A percentile compares a stretch with the other conserved stretches of the same genome.
These are phyloP conservation scores for Egretta garzetta DNA, from an alignment of 2,113 vertebrate genomes.

Conservation along the genomic window DNA sequence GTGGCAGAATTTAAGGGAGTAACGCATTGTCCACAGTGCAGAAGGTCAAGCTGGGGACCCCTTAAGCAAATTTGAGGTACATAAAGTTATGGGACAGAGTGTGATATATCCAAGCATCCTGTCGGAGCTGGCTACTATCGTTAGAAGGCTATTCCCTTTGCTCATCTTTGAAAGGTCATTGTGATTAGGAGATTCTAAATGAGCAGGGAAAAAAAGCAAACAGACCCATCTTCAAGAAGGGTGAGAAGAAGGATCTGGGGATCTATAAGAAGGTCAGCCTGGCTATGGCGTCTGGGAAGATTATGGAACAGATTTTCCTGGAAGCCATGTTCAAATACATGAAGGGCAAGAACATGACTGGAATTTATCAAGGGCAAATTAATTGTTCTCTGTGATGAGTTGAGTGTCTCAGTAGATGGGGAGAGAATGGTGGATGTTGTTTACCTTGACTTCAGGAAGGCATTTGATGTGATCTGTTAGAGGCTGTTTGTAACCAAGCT, in stretches of 20 bases:
- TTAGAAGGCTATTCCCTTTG: background rate
- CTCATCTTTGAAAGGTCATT: background rate
- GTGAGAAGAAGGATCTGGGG: background rate
- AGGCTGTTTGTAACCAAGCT: background rate
- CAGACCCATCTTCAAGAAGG: background rate
- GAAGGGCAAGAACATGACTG: accelerated
- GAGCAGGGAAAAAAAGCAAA: background rate
- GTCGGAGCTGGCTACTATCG: accelerated
- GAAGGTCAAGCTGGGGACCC: background rate
- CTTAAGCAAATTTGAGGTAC: background rate
- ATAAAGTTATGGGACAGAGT: background rate
- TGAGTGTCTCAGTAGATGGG: background rate
- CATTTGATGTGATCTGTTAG: background rate
- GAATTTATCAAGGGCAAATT: background rate
- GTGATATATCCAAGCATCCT: background rate
- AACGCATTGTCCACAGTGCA: background rate
- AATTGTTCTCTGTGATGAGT: background rate
- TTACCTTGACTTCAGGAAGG: background rate
- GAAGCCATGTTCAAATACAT: background rate
- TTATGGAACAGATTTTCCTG: background rate
- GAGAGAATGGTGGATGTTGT: background rate
- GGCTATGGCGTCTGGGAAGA: background rate
- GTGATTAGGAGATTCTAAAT: background rate
- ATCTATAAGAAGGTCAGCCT: background rate
- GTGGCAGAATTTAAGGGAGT: background rate